Conservation (phyloP, 2,888 invertebrate species). For the Spodoptera littoralis region DNA sequence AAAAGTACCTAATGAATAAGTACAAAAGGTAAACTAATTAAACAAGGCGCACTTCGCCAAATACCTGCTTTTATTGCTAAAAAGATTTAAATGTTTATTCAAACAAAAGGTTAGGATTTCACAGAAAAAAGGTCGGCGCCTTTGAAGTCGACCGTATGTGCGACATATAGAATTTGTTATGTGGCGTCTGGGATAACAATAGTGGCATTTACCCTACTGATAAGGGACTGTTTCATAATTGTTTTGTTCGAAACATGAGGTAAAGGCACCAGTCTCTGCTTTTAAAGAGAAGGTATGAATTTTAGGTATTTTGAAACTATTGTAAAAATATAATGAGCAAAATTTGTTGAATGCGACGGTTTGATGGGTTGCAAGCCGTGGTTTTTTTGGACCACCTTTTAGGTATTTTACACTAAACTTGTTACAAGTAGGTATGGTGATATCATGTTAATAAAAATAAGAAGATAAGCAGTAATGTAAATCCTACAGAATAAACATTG, state of each 20-base stretch:
- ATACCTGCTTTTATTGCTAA: conserved; percentile 22
- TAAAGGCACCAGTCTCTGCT: conserved; percentile 23
- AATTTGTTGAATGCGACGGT: no score
- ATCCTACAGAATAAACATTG: no score
- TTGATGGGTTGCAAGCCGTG: no score
- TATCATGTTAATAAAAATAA: no score
- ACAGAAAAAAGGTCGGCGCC: conserved; percentile 54
- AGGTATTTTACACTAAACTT: no score
- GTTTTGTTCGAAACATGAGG: conserved; percentile 27
- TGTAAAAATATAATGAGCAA: conserved; percentile 1
- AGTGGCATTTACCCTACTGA: conserved; percentile 64
- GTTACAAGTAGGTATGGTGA: no score
- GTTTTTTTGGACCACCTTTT: no score
- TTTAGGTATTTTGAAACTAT: conserved; percentile 23
- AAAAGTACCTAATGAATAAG: no score
- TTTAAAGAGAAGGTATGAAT: conserved; percentile 37
- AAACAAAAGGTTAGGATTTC: conserved; percentile 44
- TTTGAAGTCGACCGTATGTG: conserved; percentile 75
- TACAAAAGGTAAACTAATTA: conserved; percentile 28
- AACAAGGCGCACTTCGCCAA: conserved; percentile 37
- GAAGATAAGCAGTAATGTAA: no score
- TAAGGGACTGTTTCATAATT: conserved; percentile 60
- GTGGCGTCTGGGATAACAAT: conserved; percentile 62
- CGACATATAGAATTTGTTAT: conserved; percentile 63
- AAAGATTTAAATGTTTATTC: conserved; percentile 1